A percentile compares a stretch with the other conserved stretches of the same genome.
phyloP scores from a whole-genome alignment of 2,113 vertebrate genomes.

The Salvelinus namaycush region DNA sequence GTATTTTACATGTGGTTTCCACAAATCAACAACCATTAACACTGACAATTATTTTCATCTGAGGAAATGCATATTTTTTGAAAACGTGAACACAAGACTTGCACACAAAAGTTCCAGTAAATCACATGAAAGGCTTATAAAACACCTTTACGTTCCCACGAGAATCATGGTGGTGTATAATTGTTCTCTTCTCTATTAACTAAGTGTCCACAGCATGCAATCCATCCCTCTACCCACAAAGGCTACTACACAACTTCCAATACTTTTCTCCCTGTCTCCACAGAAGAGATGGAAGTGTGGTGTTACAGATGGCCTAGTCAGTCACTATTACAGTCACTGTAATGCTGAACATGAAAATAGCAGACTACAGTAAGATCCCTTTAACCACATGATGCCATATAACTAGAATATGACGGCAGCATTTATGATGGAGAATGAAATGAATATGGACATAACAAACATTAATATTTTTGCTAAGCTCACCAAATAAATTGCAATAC shows the following conservation, averaged over 20 bases:
- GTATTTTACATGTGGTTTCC: slow-evolving; percentile 63
- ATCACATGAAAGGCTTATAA: neutral
- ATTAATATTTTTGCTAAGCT: neutral
- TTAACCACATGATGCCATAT: neutral
- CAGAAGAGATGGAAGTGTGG: neutral
- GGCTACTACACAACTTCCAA: neutral
- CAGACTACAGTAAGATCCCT: neutral
- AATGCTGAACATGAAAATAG: neutral
- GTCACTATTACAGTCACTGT: neutral
- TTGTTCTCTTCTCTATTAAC: neutral
- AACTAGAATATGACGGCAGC: neutral
- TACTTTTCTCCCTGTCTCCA: neutral
- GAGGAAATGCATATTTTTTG: slow-evolving; percentile 16
- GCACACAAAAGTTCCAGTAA: neutral
- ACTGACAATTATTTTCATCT: slow-evolving; percentile 32
- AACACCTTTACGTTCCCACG: neutral
- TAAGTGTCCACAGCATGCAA: neutral
- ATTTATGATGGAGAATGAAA: neutral
- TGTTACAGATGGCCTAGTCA: neutral
- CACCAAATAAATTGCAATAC: neutral
- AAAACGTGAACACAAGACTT: neutral
- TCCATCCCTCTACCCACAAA: neutral
- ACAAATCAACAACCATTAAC: slow-evolving; percentile 58
- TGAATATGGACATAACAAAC: neutral
- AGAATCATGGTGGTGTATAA: neutral